Percentiles rank a stretch among this genome's conserved stretches.
Conservation (phyloP, 2,888 invertebrate species). For the Tortricodes alternella region DNA sequence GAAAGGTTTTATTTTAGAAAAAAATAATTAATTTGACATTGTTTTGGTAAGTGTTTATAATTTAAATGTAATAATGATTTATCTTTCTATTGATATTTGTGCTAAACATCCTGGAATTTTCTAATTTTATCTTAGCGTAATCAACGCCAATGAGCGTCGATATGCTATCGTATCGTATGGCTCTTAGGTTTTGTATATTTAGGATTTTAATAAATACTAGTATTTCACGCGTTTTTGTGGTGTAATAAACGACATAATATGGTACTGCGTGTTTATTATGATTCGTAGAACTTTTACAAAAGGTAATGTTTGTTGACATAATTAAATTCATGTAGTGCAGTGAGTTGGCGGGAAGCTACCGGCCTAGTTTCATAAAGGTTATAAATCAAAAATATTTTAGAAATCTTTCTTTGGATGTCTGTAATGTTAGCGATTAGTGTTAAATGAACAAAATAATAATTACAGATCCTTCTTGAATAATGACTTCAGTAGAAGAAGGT, state of each 20-base stretch:
- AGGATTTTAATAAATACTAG: neutral
- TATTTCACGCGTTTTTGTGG: neutral
- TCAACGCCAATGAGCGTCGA: slow-evolving; percentile 47
- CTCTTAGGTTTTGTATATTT: slow-evolving; percentile 6
- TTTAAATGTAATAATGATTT: slow-evolving; percentile 34
- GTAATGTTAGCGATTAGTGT: neutral
- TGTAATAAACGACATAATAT: neutral
- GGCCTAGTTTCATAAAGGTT: slow-evolving; percentile 39
- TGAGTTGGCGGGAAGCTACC: slow-evolving; percentile 49
- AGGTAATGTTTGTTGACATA: slow-evolving; percentile 16
- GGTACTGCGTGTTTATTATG: neutral
- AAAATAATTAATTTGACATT: slow-evolving; percentile 59
- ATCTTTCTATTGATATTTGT: slow-evolving; percentile 16
- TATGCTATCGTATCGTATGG: slow-evolving; percentile 33
- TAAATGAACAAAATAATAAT: slow-evolving; percentile 9
- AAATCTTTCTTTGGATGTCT: neutral
- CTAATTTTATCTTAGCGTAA: slow-evolving; percentile 31
- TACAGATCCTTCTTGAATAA: slow-evolving; percentile 35
- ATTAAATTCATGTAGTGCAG: slow-evolving; percentile 16
- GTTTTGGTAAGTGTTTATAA: slow-evolving; percentile 69
- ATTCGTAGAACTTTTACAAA: neutral
- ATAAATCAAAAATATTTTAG: slow-evolving; percentile 21
- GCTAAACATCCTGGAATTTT: slow-evolving; percentile 14
- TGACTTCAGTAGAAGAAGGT: slow-evolving; percentile 71
- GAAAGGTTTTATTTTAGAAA: slow-evolving; percentile 56